phyloP scores from a whole-genome alignment of 2,888 invertebrate genomes.

The Drosophila suboccidentalis region DNA sequence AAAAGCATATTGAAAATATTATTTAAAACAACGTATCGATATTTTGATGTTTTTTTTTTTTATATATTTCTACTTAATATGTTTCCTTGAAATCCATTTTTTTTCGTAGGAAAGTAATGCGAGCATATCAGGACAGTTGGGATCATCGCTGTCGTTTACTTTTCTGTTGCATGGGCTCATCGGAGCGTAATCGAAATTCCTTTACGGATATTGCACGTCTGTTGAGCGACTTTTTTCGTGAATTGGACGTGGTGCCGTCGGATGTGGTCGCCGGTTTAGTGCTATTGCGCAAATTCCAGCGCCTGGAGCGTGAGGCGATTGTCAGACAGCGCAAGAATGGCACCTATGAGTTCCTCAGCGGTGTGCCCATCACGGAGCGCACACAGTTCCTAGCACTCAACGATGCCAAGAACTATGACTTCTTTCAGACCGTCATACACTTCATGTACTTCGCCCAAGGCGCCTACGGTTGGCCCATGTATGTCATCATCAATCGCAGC shows the following conservation, averaged over 20 bases:
- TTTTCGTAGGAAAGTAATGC: conserved; percentile 90
- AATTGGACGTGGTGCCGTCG: conserved; percentile 94
- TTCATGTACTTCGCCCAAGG: conserved; percentile 94
- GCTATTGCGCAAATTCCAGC: conserved; percentile 92
- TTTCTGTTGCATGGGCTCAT: conserved; percentile 93
- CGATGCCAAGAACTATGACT: conserved; percentile 90
- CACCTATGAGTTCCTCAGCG: conserved; percentile 94
- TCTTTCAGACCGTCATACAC: conserved; percentile 91
- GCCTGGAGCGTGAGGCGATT: conserved; percentile 91
- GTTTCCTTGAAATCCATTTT: background rate
- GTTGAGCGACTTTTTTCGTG: conserved; percentile 94
- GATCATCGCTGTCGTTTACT: conserved; percentile 92
- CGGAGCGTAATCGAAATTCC: conserved; percentile 92
- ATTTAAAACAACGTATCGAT: background rate
- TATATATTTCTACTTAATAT: background rate
- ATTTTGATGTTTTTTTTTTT: background rate
- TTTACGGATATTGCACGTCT: conserved; percentile 94
- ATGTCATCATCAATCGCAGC: conserved; percentile 90
- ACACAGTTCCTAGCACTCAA: conserved; percentile 93
- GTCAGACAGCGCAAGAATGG: conserved; percentile 92
- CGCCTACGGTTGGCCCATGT: conserved; percentile 96
- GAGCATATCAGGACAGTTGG: conserved; percentile 95
- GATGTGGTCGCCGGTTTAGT: conserved; percentile 95
- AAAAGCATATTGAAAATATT: too few relatives aligned
- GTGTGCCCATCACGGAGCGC: conserved; percentile 92